Conservation (phyloP, 2,888 invertebrate species). For the Chydorus sphaericus region DNA sequence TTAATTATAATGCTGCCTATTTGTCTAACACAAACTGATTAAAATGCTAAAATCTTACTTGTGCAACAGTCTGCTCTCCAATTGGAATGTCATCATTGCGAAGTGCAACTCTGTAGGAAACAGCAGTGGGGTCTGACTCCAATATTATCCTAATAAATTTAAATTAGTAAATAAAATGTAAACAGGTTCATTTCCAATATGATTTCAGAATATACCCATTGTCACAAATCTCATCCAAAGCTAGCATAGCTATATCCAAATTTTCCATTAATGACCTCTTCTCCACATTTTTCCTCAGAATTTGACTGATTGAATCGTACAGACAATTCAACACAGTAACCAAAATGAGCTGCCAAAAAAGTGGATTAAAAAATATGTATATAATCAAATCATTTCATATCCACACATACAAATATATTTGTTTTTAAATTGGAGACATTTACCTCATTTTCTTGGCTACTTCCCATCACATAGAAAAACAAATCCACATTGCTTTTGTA, state of each 20-base stretch:
- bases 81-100: conserved; percentile 91
- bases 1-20: too few species aligned
- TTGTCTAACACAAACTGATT: too few species aligned
- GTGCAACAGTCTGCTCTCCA: conserved; percentile 95
- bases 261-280: conserved; percentile 80
- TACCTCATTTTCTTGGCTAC: conserved; percentile 93
- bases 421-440: too few species aligned
- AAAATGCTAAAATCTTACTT: conserved; percentile 53
- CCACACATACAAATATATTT: too few species aligned
- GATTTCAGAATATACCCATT: conserved; percentile 53
- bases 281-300: conserved; percentile 91
- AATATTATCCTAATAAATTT: conserved; percentile 59
- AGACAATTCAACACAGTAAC: conserved; percentile 86
- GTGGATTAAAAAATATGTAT: too few species aligned
- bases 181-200: neutral
- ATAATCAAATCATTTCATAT: conserved; percentile 21
- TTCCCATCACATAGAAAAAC: conserved; percentile 97
- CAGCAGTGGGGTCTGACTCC: conserved; percentile 85
- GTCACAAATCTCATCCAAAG: conserved; percentile 97
- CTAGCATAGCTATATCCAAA: conserved; percentile 87
- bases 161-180: neutral
- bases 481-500: conserved; percentile 96
- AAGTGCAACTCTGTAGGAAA: conserved; percentile 82
- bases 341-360: conserved; percentile 80
- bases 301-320: conserved; percentile 87